These are phyloP conservation scores for Cyaniris semiargus DNA, from an alignment of 2,888 invertebrate genomes.

Conservation along the genomic window DNA sequence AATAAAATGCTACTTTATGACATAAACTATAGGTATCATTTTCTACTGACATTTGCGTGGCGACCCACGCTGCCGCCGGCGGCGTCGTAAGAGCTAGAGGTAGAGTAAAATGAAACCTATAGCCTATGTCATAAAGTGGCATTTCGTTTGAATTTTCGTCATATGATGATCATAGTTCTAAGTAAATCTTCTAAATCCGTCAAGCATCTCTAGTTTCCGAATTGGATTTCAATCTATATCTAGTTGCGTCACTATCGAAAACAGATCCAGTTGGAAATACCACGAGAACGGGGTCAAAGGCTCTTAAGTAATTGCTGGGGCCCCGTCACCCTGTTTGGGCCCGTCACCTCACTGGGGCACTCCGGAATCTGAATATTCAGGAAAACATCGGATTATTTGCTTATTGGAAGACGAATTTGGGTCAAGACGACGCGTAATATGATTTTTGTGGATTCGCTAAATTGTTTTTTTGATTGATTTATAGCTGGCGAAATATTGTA, in stretches of 20 bases:
- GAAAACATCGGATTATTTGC: conserved; percentile 29
- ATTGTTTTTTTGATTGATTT: neutral
- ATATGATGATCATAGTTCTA: neutral
- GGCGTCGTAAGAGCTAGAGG: too few species aligned
- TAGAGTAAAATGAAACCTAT: too few species aligned
- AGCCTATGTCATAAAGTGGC: too few species aligned
- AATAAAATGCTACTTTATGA: too few species aligned
- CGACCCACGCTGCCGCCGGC: too few species aligned
- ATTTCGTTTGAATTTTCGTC: too few species aligned
- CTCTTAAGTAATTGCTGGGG: conserved; percentile 63
- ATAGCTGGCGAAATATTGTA: neutral
- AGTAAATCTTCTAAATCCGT: neutral
- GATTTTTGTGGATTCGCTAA: conserved; percentile 13
- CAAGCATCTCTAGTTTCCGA: neutral
- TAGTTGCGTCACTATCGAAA: conserved; percentile 32
- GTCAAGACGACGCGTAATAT: conserved; percentile 26
- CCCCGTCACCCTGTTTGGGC: conserved; percentile 31
- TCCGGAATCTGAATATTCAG: conserved; percentile 25
- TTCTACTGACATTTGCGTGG: too few species aligned
- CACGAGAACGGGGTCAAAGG: conserved; percentile 62
- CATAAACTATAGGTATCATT: too few species aligned
- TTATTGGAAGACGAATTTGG: conserved; percentile 18
- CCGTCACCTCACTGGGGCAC: neutral
- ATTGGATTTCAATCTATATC: neutral
- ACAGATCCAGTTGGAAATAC: conserved; percentile 47